Conservation (phyloP, 2,888 invertebrate species). For the Eugnorisma glareosa region DNA sequence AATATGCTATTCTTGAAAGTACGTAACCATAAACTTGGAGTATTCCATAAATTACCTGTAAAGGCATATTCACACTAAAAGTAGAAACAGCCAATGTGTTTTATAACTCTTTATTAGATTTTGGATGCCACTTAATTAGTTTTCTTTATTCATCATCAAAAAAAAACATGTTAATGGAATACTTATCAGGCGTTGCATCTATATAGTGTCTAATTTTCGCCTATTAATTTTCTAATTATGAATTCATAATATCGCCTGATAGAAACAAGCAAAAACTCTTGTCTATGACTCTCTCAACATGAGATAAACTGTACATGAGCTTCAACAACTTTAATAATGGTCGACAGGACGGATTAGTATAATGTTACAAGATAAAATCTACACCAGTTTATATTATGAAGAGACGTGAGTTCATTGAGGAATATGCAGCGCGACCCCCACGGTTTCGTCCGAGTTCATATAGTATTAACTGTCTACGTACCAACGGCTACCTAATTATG, state of each 20-base stretch:
- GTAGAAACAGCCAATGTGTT: background rate
- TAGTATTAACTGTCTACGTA: slow-evolving; percentile 13
- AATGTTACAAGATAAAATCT: slow-evolving; percentile 54
- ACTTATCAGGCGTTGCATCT: background rate
- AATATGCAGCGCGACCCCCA: slow-evolving; percentile 22
- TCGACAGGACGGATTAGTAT: slow-evolving; percentile 43
- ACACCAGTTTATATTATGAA: slow-evolving; percentile 48
- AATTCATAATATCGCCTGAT: slow-evolving; percentile 1
- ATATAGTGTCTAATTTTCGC: background rate
- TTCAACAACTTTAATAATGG: slow-evolving; percentile 38
- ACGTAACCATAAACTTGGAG: background rate
- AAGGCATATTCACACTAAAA: background rate
- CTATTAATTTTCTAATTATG: background rate
- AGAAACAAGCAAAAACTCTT: slow-evolving; percentile 13
- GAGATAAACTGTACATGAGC: slow-evolving; percentile 33
- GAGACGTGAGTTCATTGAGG: slow-evolving; percentile 33
- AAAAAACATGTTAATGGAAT: background rate
- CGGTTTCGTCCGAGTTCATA: slow-evolving; percentile 27
- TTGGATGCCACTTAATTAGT: background rate
- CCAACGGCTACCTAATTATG: background rate
- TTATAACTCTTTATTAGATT: background rate
- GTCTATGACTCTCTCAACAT: slow-evolving; percentile 12
- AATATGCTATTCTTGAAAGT: background rate
- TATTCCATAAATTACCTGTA: background rate
- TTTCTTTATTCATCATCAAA: background rate